Evolutionary conservation across 2,888 invertebrate species (phyloP), one percentile per base, ranked within the genome.

Genomic region (Hoplodrina ambigua): DNA sequence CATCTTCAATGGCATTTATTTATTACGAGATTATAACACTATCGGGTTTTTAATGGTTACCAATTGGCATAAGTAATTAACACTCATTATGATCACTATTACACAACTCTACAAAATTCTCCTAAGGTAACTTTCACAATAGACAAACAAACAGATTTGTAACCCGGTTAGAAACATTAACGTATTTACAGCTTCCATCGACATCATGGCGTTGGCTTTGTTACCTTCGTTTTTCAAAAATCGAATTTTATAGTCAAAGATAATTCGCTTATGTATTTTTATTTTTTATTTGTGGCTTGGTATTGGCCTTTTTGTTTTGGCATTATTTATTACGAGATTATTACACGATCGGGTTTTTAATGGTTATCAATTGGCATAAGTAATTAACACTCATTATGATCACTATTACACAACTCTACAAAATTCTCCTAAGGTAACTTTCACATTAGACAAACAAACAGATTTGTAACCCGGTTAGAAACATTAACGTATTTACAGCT

Each of bases 161-260:
- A 73, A 72, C 69, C 52, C 62, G 25, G 72, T 75, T 61, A 54
- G 62, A 57, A 58, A 66, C 77, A 84, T 83, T 81, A 78, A 67
- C 68, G 55, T 50, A 65, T 69, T 55, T n/a, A 59, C 55, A 57
- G 33, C 55, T 56, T 52, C 63, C 37, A 71, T 72, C 58, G 55
- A 65, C 65, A 20, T 11, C 19, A n/a, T 83, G 71, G 69, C 72
- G 71, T 63, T 69, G 72, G 41, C 52, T 44, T 67, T 72, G 59
- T 69, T 71, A 66, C 8, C 46, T 63, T 59, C 50, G 50, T 49
- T 70, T 69, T 70, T 69, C 8, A 50, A 41, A 70, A 71, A 53
- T 20, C 10, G 20, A 13, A 54, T 72, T 76, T 25, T 59, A 19
- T 49, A 54, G 58, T 63, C 49, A 64, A 59, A 69, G 25, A 49